A percentile compares a stretch with the other conserved stretches of the same genome.
Conservation (phyloP, 2,888 invertebrate species). For the Leuctra nigra region DNA sequence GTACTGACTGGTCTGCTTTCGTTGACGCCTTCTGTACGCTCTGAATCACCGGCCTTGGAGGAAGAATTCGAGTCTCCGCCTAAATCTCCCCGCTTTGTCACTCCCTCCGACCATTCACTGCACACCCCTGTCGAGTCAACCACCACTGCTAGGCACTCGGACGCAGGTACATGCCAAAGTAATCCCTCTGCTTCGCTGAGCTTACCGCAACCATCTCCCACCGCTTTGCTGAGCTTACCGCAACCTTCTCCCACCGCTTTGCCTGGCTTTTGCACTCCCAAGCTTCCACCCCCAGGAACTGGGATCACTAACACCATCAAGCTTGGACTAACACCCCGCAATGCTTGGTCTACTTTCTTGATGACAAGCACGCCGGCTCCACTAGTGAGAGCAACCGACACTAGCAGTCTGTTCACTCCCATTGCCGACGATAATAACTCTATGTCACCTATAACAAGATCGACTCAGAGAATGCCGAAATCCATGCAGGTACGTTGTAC, state of each 20-base stretch:
- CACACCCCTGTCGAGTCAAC: background rate
- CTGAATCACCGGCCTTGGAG: background rate
- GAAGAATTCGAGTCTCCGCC: slow-evolving; percentile 14
- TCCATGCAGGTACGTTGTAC: slow-evolving; percentile 89
- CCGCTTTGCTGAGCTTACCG: slow-evolving; percentile 11
- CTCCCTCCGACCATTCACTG: background rate
- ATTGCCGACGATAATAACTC: slow-evolving; percentile 57
- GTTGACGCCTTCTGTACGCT: background rate
- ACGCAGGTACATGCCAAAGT: slow-evolving; percentile 8
- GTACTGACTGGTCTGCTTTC: too few species aligned
- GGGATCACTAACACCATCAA: slow-evolving; percentile 17
- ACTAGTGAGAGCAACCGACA: slow-evolving; percentile 20
- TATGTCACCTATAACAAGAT: slow-evolving; percentile 84
- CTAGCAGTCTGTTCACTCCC: slow-evolving; percentile 44
- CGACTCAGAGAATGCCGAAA: slow-evolving; percentile 77
- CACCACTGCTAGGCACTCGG: background rate
- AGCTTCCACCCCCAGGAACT: slow-evolving; percentile 31
- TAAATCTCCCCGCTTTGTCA: slow-evolving; percentile 3
- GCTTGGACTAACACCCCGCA: slow-evolving; percentile 20
- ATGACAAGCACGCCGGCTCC: slow-evolving; percentile 31
- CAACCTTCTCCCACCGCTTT: slow-evolving; percentile 5
- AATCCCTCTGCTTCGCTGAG: slow-evolving; percentile 12
- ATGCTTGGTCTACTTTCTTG: slow-evolving; percentile 21
- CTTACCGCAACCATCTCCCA: background rate
- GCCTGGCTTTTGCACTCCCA: slow-evolving; percentile 19